phyloP scores from a whole-genome alignment of 2,113 vertebrate species.

The Cacatua alba region DNA sequence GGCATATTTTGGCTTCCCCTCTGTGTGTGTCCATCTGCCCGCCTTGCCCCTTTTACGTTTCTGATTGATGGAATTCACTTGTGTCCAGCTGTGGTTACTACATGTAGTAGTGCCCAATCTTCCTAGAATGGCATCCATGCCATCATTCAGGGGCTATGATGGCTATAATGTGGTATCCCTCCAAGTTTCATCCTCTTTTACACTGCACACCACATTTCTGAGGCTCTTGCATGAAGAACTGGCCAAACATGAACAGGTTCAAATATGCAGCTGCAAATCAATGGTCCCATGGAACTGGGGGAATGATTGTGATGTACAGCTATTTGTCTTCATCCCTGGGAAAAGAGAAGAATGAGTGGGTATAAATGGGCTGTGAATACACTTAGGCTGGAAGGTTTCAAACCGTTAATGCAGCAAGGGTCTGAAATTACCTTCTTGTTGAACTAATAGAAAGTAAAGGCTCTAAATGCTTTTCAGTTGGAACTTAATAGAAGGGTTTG shows the following conservation, averaged over 20 bases:
- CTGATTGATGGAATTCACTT: not conserved
- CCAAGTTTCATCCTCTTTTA: not conserved
- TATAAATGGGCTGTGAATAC: not conserved
- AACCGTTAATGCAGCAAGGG: not conserved
- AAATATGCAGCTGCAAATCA: not conserved
- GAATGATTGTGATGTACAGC: not conserved
- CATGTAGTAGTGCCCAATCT: not conserved
- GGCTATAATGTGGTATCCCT: not conserved
- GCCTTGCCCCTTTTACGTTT: not conserved
- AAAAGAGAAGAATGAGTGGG: not conserved
- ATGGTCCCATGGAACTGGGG: not conserved
- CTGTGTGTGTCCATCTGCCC: not conserved
- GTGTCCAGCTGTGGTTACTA: not conserved
- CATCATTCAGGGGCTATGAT: not conserved
- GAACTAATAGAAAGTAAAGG: not conserved
- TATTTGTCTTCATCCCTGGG: not conserved
- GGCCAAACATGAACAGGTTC: not conserved
- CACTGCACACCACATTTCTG: not conserved
- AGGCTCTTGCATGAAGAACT: not conserved
- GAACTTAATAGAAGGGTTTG: not conserved
- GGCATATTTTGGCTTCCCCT: not conserved
- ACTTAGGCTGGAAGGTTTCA: not conserved
- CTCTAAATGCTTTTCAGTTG: not conserved
- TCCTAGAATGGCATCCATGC: not conserved
- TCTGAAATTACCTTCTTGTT: not conserved